Evolutionary conservation across 1,140 invertebrate genomes (phyloP).

Genomic region (Theocolax elegans): DNA sequence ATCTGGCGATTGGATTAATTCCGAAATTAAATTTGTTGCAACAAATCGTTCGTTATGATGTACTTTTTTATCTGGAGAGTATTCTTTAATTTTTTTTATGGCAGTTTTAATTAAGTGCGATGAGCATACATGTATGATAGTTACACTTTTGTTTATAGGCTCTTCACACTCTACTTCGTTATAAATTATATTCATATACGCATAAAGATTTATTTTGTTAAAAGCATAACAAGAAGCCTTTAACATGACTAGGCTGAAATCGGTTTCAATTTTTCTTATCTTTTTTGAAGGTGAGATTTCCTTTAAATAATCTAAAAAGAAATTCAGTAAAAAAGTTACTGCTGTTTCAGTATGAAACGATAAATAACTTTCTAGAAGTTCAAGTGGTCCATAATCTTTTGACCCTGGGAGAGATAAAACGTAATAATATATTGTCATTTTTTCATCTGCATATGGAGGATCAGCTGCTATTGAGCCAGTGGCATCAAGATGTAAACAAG

Average conservation of each 20-base stretch:
- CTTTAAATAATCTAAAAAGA: not conserved
- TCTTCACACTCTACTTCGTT: not conserved
- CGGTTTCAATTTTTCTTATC: constrained; percentile 16
- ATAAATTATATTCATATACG: not conserved
- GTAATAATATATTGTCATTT: not conserved
- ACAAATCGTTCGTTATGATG: not conserved
- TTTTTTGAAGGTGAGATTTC: not conserved
- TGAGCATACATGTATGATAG: not conserved
- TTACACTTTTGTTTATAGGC: not conserved
- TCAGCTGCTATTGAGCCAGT: constrained; percentile 1
- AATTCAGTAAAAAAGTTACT: not conserved
- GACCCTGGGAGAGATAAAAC: not conserved
- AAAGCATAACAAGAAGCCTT: not conserved
- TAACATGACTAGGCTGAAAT: constrained; percentile 9
- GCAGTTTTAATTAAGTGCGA: not conserved
- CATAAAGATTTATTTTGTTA: constrained; percentile 3
- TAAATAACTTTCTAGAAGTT: not conserved
- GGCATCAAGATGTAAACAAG: constrained; percentile 16
- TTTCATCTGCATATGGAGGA: not conserved
- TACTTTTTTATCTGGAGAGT: not conserved
- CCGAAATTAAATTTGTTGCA: not conserved
- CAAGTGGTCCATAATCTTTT: not conserved
- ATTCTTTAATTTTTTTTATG: not conserved
- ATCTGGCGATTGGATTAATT: not conserved
- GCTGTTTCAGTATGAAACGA: not conserved